phyloP scores from a whole-genome alignment of 92 coral and sea anemone species.

The Zoanthus sansibaricus region DNA sequence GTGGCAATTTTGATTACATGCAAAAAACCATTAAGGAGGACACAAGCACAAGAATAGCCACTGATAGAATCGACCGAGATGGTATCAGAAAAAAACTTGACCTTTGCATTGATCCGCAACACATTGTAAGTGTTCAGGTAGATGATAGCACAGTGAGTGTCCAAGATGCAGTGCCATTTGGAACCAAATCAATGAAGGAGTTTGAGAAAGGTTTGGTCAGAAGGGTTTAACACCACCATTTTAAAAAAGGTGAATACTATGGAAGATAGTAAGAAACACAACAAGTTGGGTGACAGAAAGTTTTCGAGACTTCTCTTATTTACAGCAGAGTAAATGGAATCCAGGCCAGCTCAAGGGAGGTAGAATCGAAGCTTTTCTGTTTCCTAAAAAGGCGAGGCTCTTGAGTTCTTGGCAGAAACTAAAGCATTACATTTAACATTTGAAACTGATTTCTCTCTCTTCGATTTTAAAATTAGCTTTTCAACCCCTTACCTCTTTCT shows the following conservation, averaged over 20 bases:
- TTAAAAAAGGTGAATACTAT: slow-evolving; percentile 61
- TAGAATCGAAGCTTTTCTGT: background rate
- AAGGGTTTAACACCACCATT: slow-evolving; percentile 51
- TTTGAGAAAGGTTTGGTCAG: slow-evolving; percentile 67
- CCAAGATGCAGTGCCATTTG: slow-evolving; percentile 53
- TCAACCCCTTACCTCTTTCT: too few relatives aligned
- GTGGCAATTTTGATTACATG: slow-evolving; percentile 14
- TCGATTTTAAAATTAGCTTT: too few relatives aligned
- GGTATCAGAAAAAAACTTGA: slow-evolving; percentile 58
- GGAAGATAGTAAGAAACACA: slow-evolving; percentile 35
- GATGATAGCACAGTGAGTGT: slow-evolving; percentile 36
- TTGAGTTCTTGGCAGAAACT: too few relatives aligned
- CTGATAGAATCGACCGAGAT: slow-evolving; percentile 63
- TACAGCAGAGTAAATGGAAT: slow-evolving; percentile 66
- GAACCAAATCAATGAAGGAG: slow-evolving; percentile 56
- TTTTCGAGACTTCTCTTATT: slow-evolving; percentile 55
- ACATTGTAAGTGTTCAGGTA: slow-evolving; percentile 68
- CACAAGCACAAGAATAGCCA: slow-evolving; percentile 45
- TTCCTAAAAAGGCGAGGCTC: too few relatives aligned
- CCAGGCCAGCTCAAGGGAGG: slow-evolving; percentile 62
- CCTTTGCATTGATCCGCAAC: slow-evolving; percentile 66
- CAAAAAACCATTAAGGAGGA: slow-evolving; percentile 71
- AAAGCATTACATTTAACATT: too few relatives aligned
- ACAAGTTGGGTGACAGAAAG: slow-evolving; percentile 25
- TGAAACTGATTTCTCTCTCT: too few relatives aligned